These are phyloP conservation scores for Notospermus geniculatus DNA, from an alignment of 1,140 invertebrate species.

Conservation along the genomic window DNA sequence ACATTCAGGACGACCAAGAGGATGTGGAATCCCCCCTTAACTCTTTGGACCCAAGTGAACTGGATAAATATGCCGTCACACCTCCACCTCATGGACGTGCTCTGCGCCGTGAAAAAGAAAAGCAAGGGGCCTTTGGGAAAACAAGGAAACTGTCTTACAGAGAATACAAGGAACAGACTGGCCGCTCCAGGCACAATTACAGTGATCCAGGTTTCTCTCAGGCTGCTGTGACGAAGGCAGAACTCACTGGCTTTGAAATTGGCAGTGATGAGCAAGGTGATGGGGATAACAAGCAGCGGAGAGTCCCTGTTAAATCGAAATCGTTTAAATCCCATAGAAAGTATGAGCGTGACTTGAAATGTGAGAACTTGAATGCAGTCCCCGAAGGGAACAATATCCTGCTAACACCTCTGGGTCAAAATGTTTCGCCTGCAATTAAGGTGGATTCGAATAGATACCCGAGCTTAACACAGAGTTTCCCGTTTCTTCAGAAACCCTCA, in stretches of 20 bases:
- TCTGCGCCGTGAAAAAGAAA: not conserved
- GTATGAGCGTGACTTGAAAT: constrained; percentile 3
- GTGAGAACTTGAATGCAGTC: not conserved
- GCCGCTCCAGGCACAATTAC: not conserved
- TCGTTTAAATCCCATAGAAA: not conserved
- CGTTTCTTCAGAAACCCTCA: not conserved
- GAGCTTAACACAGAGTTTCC: not conserved
- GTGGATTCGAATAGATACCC: constrained; percentile 2
- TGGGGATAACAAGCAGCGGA: not conserved
- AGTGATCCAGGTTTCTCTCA: not conserved
- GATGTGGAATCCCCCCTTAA: constrained; percentile 3
- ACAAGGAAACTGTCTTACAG: not conserved
- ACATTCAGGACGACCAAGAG: not conserved
- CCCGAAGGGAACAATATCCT: not conserved
- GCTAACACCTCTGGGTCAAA: not conserved
- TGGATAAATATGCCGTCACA: constrained; percentile 5
- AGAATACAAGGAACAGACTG: constrained; percentile 2
- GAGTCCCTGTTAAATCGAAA: not conserved
- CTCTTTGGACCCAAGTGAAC: not conserved
- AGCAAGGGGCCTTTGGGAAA: not conserved
- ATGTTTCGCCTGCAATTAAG: not conserved
- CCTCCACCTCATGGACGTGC: not conserved
- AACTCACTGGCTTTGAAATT: not conserved
- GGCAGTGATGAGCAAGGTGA: not conserved
- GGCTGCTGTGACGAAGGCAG: not conserved